phyloP scores from a whole-genome alignment of 2,113 vertebrate species.

The Myotis lucifugus region DNA sequence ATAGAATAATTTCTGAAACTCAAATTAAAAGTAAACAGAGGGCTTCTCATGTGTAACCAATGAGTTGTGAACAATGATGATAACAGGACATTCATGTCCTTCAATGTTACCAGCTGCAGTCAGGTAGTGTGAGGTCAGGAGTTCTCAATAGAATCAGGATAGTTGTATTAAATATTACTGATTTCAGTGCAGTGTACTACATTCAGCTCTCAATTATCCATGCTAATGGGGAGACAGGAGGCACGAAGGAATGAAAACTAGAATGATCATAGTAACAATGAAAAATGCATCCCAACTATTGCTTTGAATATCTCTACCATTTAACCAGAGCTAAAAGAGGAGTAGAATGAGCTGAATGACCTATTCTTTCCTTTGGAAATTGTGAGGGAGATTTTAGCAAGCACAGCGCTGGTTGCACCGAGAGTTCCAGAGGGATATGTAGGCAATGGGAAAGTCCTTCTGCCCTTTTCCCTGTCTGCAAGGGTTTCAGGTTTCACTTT shows the following conservation, averaged over 20 bases:
- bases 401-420: too few species aligned
- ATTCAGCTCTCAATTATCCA: not conserved
- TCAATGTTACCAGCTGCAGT: conserved; percentile 19
- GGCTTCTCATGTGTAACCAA: conserved; percentile 46
- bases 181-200: not conserved
- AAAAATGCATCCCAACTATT: not conserved
- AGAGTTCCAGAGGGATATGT: not conserved
- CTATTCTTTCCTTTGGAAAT: not conserved
- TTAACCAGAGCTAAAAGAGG: not conserved
- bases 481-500: not conserved
- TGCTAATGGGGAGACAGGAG: conserved; percentile 17
- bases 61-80: conserved; percentile 62
- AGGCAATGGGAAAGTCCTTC: not conserved
- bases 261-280: not conserved
- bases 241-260: not conserved
- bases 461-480: not conserved
- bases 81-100: conserved; percentile 50
- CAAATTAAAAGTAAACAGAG: conserved; percentile 78
- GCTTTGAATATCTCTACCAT: conserved; percentile 23
- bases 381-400: conserved; percentile 11
- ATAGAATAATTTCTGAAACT: conserved; percentile 69
- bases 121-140: conserved; percentile 26
- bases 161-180: conserved; percentile 40
- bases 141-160: not conserved
- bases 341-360: not conserved